Evolutionary conservation across 2,113 vertebrate species (phyloP).

Genomic region (Pandion haliaetus): DNA sequence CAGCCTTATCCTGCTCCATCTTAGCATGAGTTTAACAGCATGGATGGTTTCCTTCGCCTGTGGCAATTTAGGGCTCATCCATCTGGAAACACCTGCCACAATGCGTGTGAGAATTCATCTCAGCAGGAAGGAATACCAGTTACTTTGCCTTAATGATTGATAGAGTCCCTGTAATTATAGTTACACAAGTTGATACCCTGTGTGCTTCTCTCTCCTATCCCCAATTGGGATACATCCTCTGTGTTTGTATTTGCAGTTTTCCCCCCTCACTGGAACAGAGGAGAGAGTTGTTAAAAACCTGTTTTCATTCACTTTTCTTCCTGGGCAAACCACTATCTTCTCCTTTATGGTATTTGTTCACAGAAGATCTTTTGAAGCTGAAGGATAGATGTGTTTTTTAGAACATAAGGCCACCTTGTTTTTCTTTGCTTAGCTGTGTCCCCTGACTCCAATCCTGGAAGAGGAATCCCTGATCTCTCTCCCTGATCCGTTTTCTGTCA

Average conservation of each 20-base stretch:
- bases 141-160: conserved; percentile 33
- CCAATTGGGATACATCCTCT: neutral
- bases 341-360: neutral
- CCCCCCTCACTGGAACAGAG: neutral
- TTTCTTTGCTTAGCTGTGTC: neutral
- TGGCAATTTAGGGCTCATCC: conserved; percentile 38
- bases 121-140: conserved; percentile 8
- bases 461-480: neutral
- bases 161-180: conserved; percentile 44
- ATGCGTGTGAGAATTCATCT: neutral
- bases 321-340: neutral
- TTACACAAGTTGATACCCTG: neutral
- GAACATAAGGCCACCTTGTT: neutral
- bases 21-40: neutral
- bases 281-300: neutral
- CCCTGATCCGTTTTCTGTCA: neutral
- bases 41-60: conserved; percentile 29
- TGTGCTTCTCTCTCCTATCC: neutral
- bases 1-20: conserved; percentile 35
- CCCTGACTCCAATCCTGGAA: rapidly evolving
- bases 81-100: conserved; percentile 20
- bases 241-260: neutral
- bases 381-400: neutral
- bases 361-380: neutral
- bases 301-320: neutral